These are phyloP conservation scores for Laticauda colubrina DNA, from an alignment of 2,113 vertebrate genomes.

Conservation along the genomic window DNA sequence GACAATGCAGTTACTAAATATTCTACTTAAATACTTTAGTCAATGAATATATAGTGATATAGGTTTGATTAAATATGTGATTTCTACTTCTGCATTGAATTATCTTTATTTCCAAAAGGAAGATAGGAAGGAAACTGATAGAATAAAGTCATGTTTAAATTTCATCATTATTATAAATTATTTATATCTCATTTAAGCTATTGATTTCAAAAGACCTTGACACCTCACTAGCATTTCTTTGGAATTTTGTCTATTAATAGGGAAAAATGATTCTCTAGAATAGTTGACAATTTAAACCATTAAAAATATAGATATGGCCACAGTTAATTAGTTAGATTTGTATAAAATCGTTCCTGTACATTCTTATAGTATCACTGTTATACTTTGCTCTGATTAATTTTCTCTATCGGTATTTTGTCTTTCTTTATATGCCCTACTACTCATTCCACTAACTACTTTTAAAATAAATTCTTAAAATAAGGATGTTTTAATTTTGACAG, in stretches of 20 bases:
- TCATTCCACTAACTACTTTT: not conserved
- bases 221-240: not conserved
- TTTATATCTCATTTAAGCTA: not conserved
- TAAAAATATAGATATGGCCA: not conserved
- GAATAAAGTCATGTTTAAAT: not conserved
- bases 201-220: not conserved
- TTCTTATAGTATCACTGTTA: not conserved
- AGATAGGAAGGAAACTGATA: not conserved
- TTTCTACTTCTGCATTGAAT: not conserved
- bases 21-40: rapidly evolving
- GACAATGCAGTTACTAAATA: slow-evolving; percentile 5
- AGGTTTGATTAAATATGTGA: not conserved
- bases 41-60: not conserved
- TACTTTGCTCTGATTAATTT: slow-evolving; percentile 5
- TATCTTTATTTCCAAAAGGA: not conserved
- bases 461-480: not conserved
- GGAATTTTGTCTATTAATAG: not conserved
- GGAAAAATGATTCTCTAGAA: not conserved
- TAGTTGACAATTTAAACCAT: not conserved
- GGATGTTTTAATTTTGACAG: slow-evolving; percentile 70
- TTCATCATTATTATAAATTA: not conserved
- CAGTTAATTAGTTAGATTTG: not conserved
- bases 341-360: not conserved
- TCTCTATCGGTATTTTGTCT: not conserved
- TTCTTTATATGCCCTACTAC: not conserved